phyloP scores from a whole-genome alignment of 2,113 vertebrate species.

The Odontophorus gujanensis region DNA sequence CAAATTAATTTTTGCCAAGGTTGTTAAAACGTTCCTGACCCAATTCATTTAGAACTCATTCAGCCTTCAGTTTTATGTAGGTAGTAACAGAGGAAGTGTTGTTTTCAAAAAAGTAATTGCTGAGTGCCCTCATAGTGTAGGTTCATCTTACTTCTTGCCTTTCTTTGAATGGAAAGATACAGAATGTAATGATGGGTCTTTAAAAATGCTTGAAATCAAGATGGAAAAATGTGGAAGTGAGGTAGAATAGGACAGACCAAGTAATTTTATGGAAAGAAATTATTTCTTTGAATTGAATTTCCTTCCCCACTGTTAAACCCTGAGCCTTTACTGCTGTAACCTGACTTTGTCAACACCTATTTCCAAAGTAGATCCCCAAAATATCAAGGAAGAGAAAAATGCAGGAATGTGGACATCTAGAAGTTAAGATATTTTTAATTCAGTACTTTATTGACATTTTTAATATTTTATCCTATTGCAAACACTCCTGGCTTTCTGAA shows the following conservation, averaged over 20 bases:
- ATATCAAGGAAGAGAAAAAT: not conserved
- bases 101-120: slow-evolving; percentile 42
- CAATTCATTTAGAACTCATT: slow-evolving; percentile 3
- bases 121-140: not conserved
- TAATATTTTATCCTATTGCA: slow-evolving; percentile 1
- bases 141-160: slow-evolving; percentile 20
- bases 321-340: not conserved
- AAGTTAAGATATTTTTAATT: not conserved
- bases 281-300: slow-evolving; percentile 3
- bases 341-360: not conserved
- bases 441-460: not conserved
- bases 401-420: not conserved
- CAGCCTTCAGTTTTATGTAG: slow-evolving; percentile 47
- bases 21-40: slow-evolving; percentile 13
- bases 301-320: not conserved
- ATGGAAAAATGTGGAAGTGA: not conserved
- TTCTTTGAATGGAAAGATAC: not conserved
- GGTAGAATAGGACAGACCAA: not conserved
- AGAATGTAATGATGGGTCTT: not conserved
- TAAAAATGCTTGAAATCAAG: not conserved
- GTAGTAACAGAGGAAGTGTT: slow-evolving; percentile 7
- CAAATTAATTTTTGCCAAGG: slow-evolving; percentile 21
- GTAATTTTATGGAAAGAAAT: not conserved
- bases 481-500: not conserved
- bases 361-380: not conserved